phyloP scores from a whole-genome alignment of 2,888 invertebrate species.

The Chaetogeoica ovagalla region DNA sequence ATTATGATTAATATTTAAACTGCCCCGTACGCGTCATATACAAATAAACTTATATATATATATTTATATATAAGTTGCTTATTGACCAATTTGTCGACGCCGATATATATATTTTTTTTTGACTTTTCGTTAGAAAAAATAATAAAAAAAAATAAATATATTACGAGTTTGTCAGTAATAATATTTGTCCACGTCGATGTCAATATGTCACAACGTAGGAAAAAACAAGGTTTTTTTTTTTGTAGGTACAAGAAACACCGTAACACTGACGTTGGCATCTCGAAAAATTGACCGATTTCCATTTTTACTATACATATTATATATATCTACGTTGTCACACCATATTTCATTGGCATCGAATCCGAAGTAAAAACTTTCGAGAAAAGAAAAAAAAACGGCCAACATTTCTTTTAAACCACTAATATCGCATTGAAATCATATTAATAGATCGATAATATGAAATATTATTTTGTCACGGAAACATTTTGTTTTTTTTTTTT shows the following conservation, averaged over 20 bases:
- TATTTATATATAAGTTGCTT: too few species aligned
- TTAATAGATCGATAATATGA: too few species aligned
- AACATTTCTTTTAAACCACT: too few species aligned
- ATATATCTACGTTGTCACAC: too few species aligned
- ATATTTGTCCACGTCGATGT: not conserved
- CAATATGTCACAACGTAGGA: not conserved
- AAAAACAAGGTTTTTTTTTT: not conserved
- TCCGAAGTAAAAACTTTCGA: too few species aligned
- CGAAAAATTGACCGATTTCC: not conserved
- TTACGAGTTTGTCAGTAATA: not conserved
- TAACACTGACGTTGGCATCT: not conserved
- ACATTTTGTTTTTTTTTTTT: too few species aligned
- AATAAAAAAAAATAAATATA: not conserved
- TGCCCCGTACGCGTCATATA: too few species aligned
- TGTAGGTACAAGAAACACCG: not conserved
- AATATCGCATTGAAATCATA: too few species aligned
- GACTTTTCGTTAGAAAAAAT: not conserved
- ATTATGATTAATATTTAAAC: too few species aligned
- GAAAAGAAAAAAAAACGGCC: too few species aligned
- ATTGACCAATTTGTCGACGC: not conserved
- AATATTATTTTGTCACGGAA: too few species aligned
- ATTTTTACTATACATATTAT: not conserved
- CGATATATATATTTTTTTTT: not conserved
- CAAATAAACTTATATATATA: too few species aligned
- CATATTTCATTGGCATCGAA: not conserved